phyloP scores from a whole-genome alignment of 1,140 invertebrate genomes.

The Eciton burchellii region DNA sequence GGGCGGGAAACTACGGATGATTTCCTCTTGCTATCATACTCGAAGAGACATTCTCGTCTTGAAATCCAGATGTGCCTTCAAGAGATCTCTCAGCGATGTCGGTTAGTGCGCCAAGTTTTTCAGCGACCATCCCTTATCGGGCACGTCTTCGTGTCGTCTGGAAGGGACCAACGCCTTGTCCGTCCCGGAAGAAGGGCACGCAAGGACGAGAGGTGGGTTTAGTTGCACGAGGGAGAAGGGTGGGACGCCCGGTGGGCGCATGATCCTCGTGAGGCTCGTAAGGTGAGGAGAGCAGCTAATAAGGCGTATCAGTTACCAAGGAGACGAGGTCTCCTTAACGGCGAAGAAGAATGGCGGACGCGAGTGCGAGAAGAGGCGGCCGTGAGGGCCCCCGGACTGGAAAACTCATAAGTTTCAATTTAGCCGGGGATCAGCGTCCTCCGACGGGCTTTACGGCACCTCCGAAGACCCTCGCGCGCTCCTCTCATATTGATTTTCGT shows the following conservation, averaged over 20 bases:
- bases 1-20: too few species aligned
- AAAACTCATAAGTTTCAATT: conserved; percentile 86
- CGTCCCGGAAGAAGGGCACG: conserved; percentile 19
- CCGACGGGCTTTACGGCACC: conserved; percentile 69
- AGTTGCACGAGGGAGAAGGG: conserved; percentile 67
- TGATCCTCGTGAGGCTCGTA: conserved; percentile 76
- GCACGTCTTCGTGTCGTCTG: background rate
- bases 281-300: conserved; percentile 76
- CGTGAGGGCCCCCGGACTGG: conserved; percentile 65
- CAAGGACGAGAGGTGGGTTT: conserved; percentile 55
- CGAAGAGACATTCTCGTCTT: too few species aligned
- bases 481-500: conserved; percentile 78
- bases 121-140: background rate
- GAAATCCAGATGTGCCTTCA: too few species aligned
- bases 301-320: conserved; percentile 80
- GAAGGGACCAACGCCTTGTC: conserved; percentile 22
- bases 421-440: conserved; percentile 83
- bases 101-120: background rate
- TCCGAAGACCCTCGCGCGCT: conserved; percentile 63
- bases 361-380: conserved; percentile 64
- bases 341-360: conserved; percentile 79
- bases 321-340: conserved; percentile 77
- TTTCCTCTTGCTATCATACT: too few species aligned
- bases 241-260: conserved; percentile 71
- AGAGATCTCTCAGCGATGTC: background rate